Base-by-base conservation (phyloP, 2,113 vertebrate genomes). In the Chloropsis hardwickii region DNA sequence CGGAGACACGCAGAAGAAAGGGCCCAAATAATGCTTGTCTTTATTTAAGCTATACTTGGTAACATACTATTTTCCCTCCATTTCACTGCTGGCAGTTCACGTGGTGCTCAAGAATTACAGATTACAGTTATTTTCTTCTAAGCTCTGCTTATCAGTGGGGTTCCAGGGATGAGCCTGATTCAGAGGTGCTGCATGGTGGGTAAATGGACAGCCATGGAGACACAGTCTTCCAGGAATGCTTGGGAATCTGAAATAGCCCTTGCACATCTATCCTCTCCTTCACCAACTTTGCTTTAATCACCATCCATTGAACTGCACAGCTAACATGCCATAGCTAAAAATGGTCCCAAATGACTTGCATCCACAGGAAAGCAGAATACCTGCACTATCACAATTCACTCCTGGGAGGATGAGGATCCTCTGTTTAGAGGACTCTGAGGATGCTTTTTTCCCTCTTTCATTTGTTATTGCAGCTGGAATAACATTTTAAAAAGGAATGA, bases 71-170 rank as follows among this genome's bases (percentile, higher is more conserved):
- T 96, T 97, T 90, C 88, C 91, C 82, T 96, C 90, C 93, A 79
- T 95, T 95, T 96, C 33, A 1, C 95, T 90, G 88, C 76, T 74
- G 64, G 86, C 83, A 94, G 91, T 94, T 95, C 84, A 77, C 7
- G 35, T 96, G 93, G 95, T 7, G 29, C 90, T 96, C 88, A 86
- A 81, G 90, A 96, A 95, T 97, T 95, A 86, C 76, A 94, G 90
- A 95, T 96, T 96, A 97, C 81, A 96, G 94, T 93, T 86, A 97
- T 97, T 96, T 96, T 96, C 86, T 91, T 86, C 82, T 48, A 88
- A 95, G 90, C 76, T 93, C 60, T 86, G 84, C 67, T 94, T 95
- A 90, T 92, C 93, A 84, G 95, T 88, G 88, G 78, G 81, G 69
- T 94, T 95, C 91, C 93, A 81, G 69, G 94, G 95, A 95, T 84